Evolutionary conservation across 2,797 vertebrate species (phyloP), one percentile per base, ranked within the genome.

Genomic region (Ctenosaura bakeri): DNA sequence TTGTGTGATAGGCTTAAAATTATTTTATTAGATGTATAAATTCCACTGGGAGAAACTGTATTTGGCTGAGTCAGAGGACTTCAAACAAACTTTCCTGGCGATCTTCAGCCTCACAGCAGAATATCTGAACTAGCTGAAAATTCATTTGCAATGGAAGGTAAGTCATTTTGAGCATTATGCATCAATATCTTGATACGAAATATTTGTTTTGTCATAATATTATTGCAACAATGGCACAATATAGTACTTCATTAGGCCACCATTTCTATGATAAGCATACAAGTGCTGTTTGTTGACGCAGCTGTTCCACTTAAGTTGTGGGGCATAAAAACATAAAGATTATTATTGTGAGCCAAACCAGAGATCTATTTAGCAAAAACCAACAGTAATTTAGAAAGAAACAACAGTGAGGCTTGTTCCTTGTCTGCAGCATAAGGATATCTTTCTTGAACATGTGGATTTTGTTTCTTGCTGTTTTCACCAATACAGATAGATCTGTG

Each of bases 11-110:
- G 3, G 14, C 93, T 90, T 95, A 92, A 94, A 89, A 2, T 91
- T 92, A 88, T 96, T 95, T 93, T 94, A 93, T 91, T 94, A 85
- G 90, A 92, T 95, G 94, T 96, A 96, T 96, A 96, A 96, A 95
- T 93, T 91, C 92, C 92, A 94, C 94, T 77, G 93, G 90, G 88
- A 92, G 83, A 92, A 94, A 94, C 93, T 94, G 89, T 90, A 89
- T 80, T 93, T 93, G 92, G 38, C 46, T 88, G 90, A 94, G 26
- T 0, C 90, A n/a, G 92, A 93, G 79, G 79, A 92, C 86, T 90
- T 91, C 94, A 79, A 64, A 87, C 64, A 94, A 92, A 92, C 94
- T 90, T 35, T 93, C 89, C 83, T 35, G 38, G 38, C 56, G 14
- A 69, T 54, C 24, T 83, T 7, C 46, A 0, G 0, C 62, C 92